A percentile compares a stretch with the other conserved stretches of the same genome.
Conservation (phyloP, 2,888 invertebrate genomes). For the Sepioteuthis lessoniana region DNA sequence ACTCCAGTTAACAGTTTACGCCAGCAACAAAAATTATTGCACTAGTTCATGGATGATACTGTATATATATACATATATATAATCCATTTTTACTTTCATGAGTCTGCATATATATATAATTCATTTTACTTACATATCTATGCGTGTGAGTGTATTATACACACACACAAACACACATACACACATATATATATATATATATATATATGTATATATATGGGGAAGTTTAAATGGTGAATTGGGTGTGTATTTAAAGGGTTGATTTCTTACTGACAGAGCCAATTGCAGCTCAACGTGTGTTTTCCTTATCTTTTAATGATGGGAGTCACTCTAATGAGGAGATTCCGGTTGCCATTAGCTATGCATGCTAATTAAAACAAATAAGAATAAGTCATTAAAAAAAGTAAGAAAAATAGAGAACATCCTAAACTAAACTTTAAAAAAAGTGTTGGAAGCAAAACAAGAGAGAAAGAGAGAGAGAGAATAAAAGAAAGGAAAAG, state of each 20-base stretch:
- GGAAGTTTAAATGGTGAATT: not conserved
- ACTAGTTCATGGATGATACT: no score
- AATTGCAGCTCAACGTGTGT: not conserved
- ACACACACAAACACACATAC: not conserved
- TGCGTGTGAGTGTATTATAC: not conserved
- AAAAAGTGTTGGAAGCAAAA: no score
- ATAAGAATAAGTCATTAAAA: not conserved
- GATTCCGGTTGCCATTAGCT: not conserved
- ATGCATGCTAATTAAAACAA: not conserved
- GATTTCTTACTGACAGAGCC: not conserved
- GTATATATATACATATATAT: no score
- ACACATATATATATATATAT: no score
- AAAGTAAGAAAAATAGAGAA: not conserved
- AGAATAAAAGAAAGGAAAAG: not conserved
- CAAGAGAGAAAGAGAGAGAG: no score
- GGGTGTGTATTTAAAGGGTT: not conserved
- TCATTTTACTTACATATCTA: not conserved
- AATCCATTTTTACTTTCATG: no score
- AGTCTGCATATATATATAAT: not conserved
- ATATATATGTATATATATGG: not conserved
- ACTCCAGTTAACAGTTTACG: no score
- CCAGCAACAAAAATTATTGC: no score
- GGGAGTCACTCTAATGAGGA: not conserved
- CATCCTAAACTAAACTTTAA: no score
- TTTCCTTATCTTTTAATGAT: not conserved